Evolutionary conservation across 2,113 vertebrate species (phyloP), one percentile per base, ranked within the genome.

Genomic region (Poicephalus gulielmi): DNA sequence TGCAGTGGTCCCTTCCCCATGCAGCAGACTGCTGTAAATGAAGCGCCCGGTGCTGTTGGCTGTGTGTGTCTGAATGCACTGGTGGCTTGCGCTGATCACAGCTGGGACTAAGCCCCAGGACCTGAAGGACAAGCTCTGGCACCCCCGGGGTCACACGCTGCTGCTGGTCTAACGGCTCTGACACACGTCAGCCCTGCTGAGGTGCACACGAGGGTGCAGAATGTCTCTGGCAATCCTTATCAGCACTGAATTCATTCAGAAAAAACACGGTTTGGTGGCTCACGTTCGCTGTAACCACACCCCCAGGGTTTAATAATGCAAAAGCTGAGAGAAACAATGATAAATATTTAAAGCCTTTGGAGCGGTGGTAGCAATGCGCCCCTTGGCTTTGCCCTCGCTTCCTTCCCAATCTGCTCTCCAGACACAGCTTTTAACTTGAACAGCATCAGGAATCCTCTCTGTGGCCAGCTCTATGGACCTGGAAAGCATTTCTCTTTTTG

Each of bases 271-370:
- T 44, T 73, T 44, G 14, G 73, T 25, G 9, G 23, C 69, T 86
- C 62, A 23, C 13, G 5, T 53, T 74, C 67, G 5, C 11, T 30
- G 71, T 41, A 89, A 73, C 50, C 43, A 41, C 28, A 35, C 71
- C 6, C 43, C 68, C 74, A 10, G 30, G 6, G 39, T 18, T 96
- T 71, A 91, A 96, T 95, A 94, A 94, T 88, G 76, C 52, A 95
- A 44, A 57, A 86, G 68, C 33, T 53, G 63, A 92, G 83, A 70
- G 83, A 82, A 74, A 87, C 53, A 46, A 59, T 76, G 7, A 85
- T 95, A 60, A 97, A 94, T 94, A 95, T 88, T 93, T 94, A 84
- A 94, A 88, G 80, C 50, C 39, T 30, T 8, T 14, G 55, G 60
- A 64, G 27, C 1, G 17, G 63, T 2, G 23, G 33, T 7, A 53